Evolutionary conservation across 2,797 vertebrate species (phyloP).

Genomic region (Hylomyscus alleni): DNA sequence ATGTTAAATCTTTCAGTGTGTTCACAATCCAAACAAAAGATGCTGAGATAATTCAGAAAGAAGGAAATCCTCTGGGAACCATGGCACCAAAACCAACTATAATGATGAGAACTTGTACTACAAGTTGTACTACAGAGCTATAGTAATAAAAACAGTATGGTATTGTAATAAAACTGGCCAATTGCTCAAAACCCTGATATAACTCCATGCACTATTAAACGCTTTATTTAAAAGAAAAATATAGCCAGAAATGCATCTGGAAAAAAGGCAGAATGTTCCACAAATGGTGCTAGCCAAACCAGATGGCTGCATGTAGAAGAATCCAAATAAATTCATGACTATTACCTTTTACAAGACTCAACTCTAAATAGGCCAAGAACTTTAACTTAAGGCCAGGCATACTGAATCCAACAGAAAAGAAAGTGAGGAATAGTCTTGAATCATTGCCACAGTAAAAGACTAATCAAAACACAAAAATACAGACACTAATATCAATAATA

Average conservation of each 20-base stretch:
- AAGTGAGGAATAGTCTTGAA: not conserved
- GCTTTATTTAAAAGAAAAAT: no score
- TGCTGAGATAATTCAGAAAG: not conserved
- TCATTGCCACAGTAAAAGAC: not conserved
- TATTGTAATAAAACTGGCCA: not conserved
- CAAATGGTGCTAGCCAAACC: not conserved
- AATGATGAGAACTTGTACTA: slow-evolving; percentile 1
- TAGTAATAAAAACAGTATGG: not conserved
- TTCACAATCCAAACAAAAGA: slow-evolving; percentile 20
- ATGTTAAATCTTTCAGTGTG: not conserved
- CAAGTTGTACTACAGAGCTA: not conserved
- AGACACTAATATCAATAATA: not conserved
- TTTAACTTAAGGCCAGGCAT: not conserved
- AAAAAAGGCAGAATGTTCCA: not conserved
- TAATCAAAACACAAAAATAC: not conserved
- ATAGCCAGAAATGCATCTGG: not conserved
- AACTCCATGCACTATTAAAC: not conserved
- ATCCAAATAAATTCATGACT: not conserved
- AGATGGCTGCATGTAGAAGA: not conserved
- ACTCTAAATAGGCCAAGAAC: not conserved
- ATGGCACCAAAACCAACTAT: not conserved
- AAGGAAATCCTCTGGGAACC: not conserved
- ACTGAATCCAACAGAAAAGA: not conserved
- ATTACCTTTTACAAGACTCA: not conserved
- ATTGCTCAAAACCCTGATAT: not conserved